Base-by-base conservation (phyloP, 1,140 invertebrate species). In the Leucophenga varia region DNA sequence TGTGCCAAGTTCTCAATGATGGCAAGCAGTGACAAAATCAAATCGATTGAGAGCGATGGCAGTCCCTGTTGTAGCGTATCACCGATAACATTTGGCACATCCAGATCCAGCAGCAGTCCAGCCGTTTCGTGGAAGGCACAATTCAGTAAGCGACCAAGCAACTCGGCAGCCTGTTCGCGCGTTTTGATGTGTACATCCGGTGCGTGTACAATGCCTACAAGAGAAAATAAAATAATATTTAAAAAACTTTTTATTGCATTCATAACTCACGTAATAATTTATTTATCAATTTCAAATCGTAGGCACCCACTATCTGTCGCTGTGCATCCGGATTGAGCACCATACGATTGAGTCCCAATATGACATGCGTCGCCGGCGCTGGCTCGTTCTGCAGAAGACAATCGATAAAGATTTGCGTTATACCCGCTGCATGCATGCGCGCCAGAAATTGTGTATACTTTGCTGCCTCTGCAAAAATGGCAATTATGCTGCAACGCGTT, bases 401-500 rank as follows among this genome's bases (percentile, higher is more conserved):
- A 1, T 34, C 31, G 2, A 72, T 20, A n/a, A 72, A 54, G 41
- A 64, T 55, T 1, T 64, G 34, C 2, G 61, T 64, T 5, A 72
- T 49, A 12, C 45, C 41, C 0, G 61, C 61, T 2, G 20, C 38
- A 37, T 61, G 60, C 14, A 72, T 57, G 9, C 59, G 47, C 1
- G 21, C 5, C 25, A 69, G n/a, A 28, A 50, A 72, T n/a, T 45
- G 37, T 9, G 40, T 32, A 28, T 64, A 72, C 35, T 67, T 57
- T 9, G 69, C 64, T 3, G 57, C 49, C 38, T 72, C 69, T 10
- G 69, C 57, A 14, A 69, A 64, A 1, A 72, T 61, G 10, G 55
- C 53, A 9, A 72, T 61, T 10, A 69, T 57, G 19, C 49, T 53
- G 41, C 69, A 72, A 6, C 51, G 41, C 13, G 58, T 38, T 12